phyloP scores from a whole-genome alignment of 2,888 invertebrate genomes.

The Drosophila colorata region DNA sequence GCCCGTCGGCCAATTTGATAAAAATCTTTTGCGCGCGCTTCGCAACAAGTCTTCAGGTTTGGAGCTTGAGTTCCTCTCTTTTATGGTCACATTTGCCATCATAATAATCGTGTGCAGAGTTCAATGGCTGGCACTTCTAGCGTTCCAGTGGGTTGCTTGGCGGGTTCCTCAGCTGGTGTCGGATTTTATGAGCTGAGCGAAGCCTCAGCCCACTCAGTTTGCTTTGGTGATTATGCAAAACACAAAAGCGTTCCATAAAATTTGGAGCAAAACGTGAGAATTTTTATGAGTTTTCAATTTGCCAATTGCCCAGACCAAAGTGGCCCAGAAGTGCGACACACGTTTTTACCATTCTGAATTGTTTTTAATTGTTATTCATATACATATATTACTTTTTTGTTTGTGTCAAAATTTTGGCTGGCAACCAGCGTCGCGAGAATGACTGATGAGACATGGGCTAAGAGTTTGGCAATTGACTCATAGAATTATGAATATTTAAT shows the following conservation, averaged over 20 bases:
- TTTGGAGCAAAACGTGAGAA: conserved; percentile 80
- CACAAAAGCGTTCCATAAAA: conserved; percentile 40
- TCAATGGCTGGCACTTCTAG: conserved; percentile 62
- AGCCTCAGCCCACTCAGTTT: conserved; percentile 11
- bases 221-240: conserved; percentile 56
- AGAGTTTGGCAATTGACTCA: conserved; percentile 33
- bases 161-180: conserved; percentile 37
- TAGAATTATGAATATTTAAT: conserved; percentile 46
- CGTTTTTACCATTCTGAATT: conserved; percentile 49
- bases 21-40: conserved; percentile 48
- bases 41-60: conserved; percentile 58
- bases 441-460: conserved; percentile 28
- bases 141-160: conserved; percentile 43
- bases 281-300: conserved; percentile 75
- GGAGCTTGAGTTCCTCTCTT: conserved; percentile 34
- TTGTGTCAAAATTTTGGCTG: conserved; percentile 24
- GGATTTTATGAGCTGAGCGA: conserved; percentile 24
- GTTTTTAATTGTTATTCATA: conserved; percentile 33
- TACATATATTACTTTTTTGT: neutral
- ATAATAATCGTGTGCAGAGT: conserved; percentile 69
- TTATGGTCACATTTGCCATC: conserved; percentile 70
- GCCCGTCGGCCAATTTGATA: conserved; percentile 69
- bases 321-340: conserved; percentile 61
- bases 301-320: conserved; percentile 40
- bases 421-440: conserved; percentile 40